phyloP scores from a whole-genome alignment of 2,797 vertebrate genomes.

The Siniperca scherzeri region DNA sequence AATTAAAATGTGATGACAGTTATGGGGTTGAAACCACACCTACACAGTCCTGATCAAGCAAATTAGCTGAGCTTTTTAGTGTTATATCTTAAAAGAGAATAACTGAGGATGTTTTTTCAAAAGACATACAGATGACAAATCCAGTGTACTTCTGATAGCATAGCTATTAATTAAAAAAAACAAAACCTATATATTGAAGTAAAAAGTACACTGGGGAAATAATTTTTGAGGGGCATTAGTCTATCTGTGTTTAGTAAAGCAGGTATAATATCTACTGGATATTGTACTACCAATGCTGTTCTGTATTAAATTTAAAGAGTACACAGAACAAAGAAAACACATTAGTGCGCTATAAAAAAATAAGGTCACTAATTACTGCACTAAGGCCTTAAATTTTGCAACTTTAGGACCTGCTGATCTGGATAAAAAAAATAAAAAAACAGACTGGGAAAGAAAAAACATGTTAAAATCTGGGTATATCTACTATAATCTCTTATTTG shows the following conservation, averaged over 20 bases:
- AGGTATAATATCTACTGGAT: neutral
- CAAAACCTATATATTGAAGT: neutral
- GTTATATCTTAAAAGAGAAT: neutral
- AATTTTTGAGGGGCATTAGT: neutral
- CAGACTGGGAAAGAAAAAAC: neutral
- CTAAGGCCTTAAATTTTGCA: neutral
- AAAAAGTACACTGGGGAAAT: neutral
- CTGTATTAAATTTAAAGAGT: neutral
- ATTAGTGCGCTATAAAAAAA: neutral
- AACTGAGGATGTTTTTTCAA: neutral
- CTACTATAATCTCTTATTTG: neutral
- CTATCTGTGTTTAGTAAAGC: neutral
- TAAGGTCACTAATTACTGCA: neutral
- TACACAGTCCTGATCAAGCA: neutral
- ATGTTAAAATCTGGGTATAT: neutral
- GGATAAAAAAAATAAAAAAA: neutral
- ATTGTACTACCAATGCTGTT: neutral
- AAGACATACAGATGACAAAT: neutral
- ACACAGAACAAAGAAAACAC: neutral
- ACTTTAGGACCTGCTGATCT: neutral
- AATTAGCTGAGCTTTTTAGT: neutral
- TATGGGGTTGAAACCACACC: neutral
- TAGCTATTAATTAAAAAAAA: too few species aligned
- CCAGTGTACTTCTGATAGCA: neutral
- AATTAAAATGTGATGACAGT: too few species aligned